Percentiles rank a stretch among this genome's conserved stretches.
Conservation (phyloP, 30 jellyfish, hydroid and myxozoan genomes). For the Aurelia sp. region DNA sequence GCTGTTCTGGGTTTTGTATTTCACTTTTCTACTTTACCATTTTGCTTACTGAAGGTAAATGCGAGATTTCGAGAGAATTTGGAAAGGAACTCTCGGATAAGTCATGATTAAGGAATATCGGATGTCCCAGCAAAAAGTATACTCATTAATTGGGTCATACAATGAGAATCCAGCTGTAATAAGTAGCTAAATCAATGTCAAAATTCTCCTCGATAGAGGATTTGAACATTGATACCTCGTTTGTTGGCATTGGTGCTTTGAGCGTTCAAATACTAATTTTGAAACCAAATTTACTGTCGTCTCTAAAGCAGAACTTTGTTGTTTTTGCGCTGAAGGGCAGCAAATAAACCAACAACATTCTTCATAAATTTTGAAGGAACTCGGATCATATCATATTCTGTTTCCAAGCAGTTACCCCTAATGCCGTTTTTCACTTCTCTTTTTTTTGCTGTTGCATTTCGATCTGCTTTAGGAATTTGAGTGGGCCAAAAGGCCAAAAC, state of each 20-base stretch:
- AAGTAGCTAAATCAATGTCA: background rate
- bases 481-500: background rate
- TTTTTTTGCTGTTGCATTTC: too few species aligned
- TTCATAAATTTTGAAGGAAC: too few species aligned
- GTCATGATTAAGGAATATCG: background rate
- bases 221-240: background rate
- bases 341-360: too few species aligned
- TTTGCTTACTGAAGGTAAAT: too few species aligned
- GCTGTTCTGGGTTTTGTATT: too few species aligned
- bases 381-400: too few species aligned
- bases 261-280: background rate
- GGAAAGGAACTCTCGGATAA: too few species aligned
- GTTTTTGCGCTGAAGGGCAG: background rate
- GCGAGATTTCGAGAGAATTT: too few species aligned
- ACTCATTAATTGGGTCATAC: background rate
- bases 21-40: too few species aligned
- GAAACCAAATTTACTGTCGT: background rate
- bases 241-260: background rate
- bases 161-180: background rate
- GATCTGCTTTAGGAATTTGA: too few species aligned
- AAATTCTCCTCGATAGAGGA: background rate
- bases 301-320: background rate
- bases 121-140: background rate
- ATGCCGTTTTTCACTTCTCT: too few species aligned
- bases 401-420: too few species aligned